Evolutionary conservation across 2,113 vertebrate genomes (phyloP).

Genomic region (Agelaius tricolor): DNA sequence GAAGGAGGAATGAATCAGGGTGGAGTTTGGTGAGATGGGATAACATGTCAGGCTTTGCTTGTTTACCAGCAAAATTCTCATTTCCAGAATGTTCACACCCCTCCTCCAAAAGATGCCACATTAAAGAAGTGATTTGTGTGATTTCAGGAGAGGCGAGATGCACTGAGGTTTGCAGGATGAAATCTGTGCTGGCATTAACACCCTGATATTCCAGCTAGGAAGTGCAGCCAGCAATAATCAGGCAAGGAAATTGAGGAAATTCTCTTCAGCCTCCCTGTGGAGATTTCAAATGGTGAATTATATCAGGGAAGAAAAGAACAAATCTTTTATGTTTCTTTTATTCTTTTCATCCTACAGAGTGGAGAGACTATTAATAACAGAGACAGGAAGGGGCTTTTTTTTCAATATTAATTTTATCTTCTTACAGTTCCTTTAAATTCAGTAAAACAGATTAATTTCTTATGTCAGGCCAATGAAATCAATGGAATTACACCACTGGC

Average conservation of each 20-base stretch:
- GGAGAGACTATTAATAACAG: conserved; percentile 37
- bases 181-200: neutral
- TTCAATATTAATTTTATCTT: conserved; percentile 26
- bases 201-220: neutral
- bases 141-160: neutral
- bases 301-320: neutral
- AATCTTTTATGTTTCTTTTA: conserved; percentile 41
- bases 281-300: conserved; percentile 36
- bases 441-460: conserved; percentile 55
- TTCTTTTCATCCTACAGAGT: conserved; percentile 4
- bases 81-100: neutral
- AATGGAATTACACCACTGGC: conserved; percentile 19
- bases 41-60: neutral
- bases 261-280: neutral
- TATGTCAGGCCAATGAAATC: conserved; percentile 48
- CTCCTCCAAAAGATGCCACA: neutral
- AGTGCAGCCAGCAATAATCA: neutral
- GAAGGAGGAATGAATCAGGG: neutral
- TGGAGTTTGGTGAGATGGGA: neutral
- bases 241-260: conserved; percentile 3
- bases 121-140: neutral
- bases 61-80: neutral
- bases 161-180: neutral
- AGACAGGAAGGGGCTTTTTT: neutral
- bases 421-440: conserved; percentile 53